Evolutionary conservation across 2,113 vertebrate genomes (phyloP).

Genomic region (Gallinago media): DNA sequence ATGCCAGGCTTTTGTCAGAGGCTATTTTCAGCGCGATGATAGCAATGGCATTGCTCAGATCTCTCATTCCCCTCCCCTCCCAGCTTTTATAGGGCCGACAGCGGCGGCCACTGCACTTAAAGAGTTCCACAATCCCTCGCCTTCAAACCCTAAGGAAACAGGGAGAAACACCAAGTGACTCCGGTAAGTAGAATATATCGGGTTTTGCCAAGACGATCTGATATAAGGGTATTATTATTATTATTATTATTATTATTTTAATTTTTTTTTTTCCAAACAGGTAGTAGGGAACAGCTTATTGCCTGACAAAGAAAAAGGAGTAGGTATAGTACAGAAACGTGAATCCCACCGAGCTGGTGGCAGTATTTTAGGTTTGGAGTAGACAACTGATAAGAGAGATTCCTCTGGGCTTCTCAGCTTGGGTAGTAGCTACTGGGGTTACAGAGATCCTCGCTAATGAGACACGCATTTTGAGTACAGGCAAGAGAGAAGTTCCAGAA

Average conservation of each 20-base stretch:
- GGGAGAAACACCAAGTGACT: background rate
- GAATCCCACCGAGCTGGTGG: background rate
- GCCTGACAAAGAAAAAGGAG: background rate
- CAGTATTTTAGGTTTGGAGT: background rate
- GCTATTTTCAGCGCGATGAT: constrained; percentile 81
- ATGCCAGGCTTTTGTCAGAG: constrained; percentile 78
- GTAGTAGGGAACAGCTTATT: background rate
- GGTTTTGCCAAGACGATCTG: background rate
- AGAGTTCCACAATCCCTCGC: background rate
- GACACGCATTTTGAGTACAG: fast-evolving
- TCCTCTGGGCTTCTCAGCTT: background rate
- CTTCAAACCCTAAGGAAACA: background rate
- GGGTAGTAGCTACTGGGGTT: background rate
- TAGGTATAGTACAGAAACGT: fast-evolving
- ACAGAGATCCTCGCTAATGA: background rate
- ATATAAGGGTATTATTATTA: background rate
- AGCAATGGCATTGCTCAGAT: constrained; percentile 76
- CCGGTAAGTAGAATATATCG: background rate
- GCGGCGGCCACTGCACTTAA: constrained; percentile 67
- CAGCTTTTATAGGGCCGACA: constrained; percentile 3
- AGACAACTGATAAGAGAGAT: background rate
- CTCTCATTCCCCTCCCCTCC: constrained; percentile 56
- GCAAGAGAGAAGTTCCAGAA: background rate
- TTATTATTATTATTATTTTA: too few species aligned
- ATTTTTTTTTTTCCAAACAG: background rate